These are phyloP conservation scores for Catamblyrhynchus diadema DNA, from an alignment of 2,797 vertebrate species.

Conservation along the genomic window DNA sequence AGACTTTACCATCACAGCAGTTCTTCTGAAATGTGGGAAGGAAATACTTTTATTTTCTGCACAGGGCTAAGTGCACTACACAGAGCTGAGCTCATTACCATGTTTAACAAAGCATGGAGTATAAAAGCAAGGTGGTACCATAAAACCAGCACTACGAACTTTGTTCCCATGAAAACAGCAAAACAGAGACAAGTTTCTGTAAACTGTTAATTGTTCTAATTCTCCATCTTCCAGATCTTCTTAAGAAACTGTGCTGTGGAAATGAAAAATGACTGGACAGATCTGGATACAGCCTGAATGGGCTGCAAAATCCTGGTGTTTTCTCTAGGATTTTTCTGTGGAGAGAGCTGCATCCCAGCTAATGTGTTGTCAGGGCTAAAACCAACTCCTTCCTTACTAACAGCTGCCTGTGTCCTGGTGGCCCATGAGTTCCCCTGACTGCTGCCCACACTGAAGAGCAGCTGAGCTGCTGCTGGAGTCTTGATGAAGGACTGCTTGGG, in stretches of 20 bases:
- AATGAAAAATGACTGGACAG: background rate
- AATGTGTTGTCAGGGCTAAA: background rate
- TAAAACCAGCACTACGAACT: background rate
- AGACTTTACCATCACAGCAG: background rate
- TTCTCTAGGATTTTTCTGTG: background rate
- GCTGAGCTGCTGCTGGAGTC: background rate
- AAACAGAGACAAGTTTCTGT: background rate
- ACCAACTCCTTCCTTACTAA: background rate
- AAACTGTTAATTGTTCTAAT: slow-evolving; percentile 12
- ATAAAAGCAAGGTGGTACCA: slow-evolving; percentile 40
- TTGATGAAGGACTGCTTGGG: accelerated
- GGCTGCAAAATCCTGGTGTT: background rate
- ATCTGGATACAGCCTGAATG: background rate
- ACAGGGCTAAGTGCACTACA: background rate
- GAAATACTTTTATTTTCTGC: slow-evolving; percentile 59
- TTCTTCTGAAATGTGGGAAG: background rate
- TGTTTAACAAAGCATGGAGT: slow-evolving; percentile 22
- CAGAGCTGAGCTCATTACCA: background rate
- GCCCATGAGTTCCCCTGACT: background rate
- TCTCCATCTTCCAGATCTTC: background rate
- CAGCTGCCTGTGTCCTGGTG: accelerated
- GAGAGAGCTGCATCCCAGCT: background rate
- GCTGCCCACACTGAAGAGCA: background rate
- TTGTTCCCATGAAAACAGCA: background rate
- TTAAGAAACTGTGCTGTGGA: background rate